A percentile compares a stretch with the other conserved stretches of the same genome.
phyloP scores from a whole-genome alignment of 2,888 invertebrate species.

The Hetaerina titia region DNA sequence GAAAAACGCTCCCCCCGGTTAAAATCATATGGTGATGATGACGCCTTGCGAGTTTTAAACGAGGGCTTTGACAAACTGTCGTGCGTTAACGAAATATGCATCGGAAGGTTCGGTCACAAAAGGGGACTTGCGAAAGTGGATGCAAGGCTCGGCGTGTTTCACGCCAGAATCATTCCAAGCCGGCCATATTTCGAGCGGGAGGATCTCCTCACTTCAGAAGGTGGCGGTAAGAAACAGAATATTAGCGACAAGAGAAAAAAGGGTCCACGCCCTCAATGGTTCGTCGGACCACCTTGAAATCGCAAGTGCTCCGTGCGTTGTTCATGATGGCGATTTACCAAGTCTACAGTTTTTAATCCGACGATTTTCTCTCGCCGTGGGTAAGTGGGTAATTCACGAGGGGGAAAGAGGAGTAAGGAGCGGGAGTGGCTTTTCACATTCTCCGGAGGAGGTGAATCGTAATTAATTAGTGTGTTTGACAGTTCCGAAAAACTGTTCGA shows the following conservation, averaged over 20 bases:
- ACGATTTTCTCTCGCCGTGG: background rate
- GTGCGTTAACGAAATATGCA: background rate
- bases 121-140: background rate
- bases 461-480: conserved; percentile 39
- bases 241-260: background rate
- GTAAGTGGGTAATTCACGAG: background rate
- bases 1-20: conserved; percentile 14
- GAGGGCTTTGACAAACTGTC: background rate
- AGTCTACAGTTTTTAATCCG: no score
- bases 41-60: background rate
- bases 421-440: conserved; percentile 1
- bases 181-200: background rate
- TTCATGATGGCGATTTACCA: no score
- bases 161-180: background rate
- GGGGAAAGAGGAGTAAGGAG: background rate
- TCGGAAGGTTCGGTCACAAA: background rate
- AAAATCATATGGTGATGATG: background rate
- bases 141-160: background rate
- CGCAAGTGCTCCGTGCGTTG: no score
- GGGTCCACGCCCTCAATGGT: background rate
- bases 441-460: background rate
- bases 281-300: no score
- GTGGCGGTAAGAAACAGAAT: background rate
- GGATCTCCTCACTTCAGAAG: background rate
- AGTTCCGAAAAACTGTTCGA: conserved; percentile 1